A percentile compares a stretch with the other conserved stretches of the same genome.
Evolutionary conservation across 2,113 vertebrate species (phyloP).

Genomic region (Etheostoma spectabile): DNA sequence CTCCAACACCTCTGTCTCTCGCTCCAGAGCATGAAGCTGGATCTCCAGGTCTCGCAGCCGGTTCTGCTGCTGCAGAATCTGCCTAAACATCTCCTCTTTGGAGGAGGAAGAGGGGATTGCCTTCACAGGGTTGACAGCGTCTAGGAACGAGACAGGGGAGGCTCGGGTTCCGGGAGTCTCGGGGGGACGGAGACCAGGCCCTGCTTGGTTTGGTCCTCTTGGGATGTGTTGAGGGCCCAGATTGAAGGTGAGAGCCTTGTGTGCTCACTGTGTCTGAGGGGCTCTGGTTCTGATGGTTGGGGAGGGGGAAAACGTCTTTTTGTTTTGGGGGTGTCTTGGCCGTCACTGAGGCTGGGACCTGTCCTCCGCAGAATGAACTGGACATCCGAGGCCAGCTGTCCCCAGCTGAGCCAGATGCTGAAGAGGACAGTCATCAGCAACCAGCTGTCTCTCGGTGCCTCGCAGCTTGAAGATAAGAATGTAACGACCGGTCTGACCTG

Average conservation of each 20-base stretch:
- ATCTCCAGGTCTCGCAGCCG: constrained; percentile 83
- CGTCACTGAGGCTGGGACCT: constrained; percentile 85
- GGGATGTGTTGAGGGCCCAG: constrained; percentile 72
- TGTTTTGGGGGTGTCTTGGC: constrained; percentile 59
- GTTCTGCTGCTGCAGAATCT: constrained; percentile 86
- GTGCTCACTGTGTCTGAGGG: constrained; percentile 72
- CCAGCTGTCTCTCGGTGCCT: constrained; percentile 89
- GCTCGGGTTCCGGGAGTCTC: constrained; percentile 52
- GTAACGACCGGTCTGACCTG: constrained; percentile 95
- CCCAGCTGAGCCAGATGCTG: constrained; percentile 90
- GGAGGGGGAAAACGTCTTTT: constrained; percentile 18
- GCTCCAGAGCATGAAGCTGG: constrained; percentile 81
- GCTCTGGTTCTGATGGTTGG: constrained; percentile 75
- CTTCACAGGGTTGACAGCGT: neutral
- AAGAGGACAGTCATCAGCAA: constrained; percentile 88
- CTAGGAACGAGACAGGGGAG: constrained; percentile 39
- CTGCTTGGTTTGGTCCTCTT: constrained; percentile 40
- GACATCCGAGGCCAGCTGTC: constrained; percentile 89
- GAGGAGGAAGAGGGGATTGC: constrained; percentile 13
- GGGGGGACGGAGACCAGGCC: constrained; percentile 35
- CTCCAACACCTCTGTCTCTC: constrained; percentile 81
- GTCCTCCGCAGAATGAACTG: constrained; percentile 91
- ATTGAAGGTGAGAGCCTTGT: constrained; percentile 85
- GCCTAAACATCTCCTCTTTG: constrained; percentile 87
- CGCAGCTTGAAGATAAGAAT: constrained; percentile 89